Evolutionary conservation across 2,797 vertebrate species (phyloP).

Genomic region (Podargus strigoides): DNA sequence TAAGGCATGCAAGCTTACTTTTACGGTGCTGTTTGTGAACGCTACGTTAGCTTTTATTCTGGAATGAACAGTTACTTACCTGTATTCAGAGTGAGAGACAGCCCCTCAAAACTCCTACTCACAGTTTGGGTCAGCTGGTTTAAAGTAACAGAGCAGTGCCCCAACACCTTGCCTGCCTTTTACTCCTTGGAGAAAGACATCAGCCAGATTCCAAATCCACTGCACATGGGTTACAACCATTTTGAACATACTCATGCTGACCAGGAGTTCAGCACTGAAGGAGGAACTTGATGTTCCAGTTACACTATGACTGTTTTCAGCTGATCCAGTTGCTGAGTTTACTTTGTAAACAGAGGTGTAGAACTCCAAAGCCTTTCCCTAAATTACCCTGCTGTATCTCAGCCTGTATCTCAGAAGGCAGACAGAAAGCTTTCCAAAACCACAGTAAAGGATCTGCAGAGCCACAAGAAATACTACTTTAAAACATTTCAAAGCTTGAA

Average conservation of each 20-base stretch:
- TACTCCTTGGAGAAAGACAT: neutral
- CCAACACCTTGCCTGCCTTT: neutral
- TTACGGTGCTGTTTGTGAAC: neutral
- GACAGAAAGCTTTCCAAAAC: neutral
- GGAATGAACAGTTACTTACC: neutral
- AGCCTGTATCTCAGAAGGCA: accelerated
- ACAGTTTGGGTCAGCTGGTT: neutral
- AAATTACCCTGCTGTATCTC: neutral
- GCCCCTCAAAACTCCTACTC: accelerated
- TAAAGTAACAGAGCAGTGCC: neutral
- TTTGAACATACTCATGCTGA: neutral
- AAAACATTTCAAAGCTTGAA: neutral
- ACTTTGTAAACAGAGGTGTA: neutral
- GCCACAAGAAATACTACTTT: neutral
- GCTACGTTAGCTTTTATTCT: neutral
- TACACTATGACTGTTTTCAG: neutral
- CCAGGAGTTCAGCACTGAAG: neutral
- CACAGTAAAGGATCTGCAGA: neutral
- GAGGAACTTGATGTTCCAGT: neutral
- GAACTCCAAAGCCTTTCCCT: neutral
- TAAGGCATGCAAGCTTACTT: neutral
- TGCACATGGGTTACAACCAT: neutral
- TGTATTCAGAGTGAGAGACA: neutral
- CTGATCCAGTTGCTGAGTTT: neutral
- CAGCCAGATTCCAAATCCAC: neutral